Percentiles rank a stretch among this genome's conserved stretches.
Conservation (phyloP, 2,797 vertebrate genomes). For the Rhinatrema bivittatum region DNA sequence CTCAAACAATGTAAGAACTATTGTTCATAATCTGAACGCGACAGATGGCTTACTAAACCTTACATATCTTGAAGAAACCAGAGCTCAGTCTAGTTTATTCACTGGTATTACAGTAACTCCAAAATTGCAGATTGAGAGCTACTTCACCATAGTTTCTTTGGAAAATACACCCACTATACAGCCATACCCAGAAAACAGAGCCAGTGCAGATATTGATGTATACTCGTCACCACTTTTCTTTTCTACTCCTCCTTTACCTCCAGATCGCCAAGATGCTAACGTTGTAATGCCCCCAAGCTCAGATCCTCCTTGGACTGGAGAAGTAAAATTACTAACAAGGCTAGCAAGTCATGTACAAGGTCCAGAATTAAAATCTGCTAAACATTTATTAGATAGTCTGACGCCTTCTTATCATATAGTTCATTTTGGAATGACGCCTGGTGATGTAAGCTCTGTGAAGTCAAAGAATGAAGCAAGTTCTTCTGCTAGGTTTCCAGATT, state of each 20-base stretch:
- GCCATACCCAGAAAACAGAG: conserved; percentile 4
- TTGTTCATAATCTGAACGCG: not conserved
- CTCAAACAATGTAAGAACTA: not conserved
- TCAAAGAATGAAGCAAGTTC: not conserved
- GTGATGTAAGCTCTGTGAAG: not conserved
- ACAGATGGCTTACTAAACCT: not conserved
- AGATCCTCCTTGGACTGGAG: not conserved
- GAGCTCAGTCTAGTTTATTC: not conserved
- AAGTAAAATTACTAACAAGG: conserved; percentile 9
- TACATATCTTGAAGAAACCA: conserved; percentile 9
- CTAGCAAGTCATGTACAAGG: not conserved
- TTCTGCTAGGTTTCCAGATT: conserved; percentile 3
- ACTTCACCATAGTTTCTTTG: conserved; percentile 4
- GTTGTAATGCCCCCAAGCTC: conserved; percentile 10
- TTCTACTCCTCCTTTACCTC: conserved; percentile 11
- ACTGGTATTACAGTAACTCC: not conserved
- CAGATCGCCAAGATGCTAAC: conserved; percentile 14
- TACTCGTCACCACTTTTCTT: conserved; percentile 1
- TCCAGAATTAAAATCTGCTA: conserved; percentile 1
- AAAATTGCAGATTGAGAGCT: not conserved
- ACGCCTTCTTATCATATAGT: conserved; percentile 1
- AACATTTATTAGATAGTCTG: conserved; percentile 2
- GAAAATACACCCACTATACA: conserved; percentile 7
- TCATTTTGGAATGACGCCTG: not conserved
- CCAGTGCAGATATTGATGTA: not conserved